These are phyloP conservation scores for Nymphalis io DNA, from an alignment of 1,140 invertebrate species.

Conservation along the genomic window DNA sequence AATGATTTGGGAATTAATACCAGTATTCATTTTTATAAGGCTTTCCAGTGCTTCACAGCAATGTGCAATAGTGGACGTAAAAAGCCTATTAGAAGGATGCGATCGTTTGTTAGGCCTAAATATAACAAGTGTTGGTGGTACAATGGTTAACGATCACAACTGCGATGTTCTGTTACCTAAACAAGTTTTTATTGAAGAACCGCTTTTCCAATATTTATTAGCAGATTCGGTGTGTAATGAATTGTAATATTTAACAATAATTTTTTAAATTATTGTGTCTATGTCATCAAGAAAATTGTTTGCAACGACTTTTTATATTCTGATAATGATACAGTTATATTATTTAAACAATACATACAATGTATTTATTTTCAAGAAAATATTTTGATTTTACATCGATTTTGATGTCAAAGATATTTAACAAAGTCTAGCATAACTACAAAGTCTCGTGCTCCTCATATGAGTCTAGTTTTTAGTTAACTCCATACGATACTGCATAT, in stretches of 20 bases:
- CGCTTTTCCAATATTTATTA: constrained; percentile 60
- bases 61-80: constrained; percentile 61
- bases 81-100: constrained; percentile 68
- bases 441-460: too few species aligned
- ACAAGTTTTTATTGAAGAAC: constrained; percentile 72
- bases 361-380: too few species aligned
- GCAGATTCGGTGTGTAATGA: constrained; percentile 70
- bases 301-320: too few species aligned
- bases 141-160: constrained; percentile 74
- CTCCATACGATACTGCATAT: too few species aligned
- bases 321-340: too few species aligned
- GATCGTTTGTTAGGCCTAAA: constrained; percentile 66
- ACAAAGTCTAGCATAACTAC: too few species aligned
- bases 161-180: constrained; percentile 75
- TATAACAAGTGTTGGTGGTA: constrained; percentile 68
- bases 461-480: too few species aligned
- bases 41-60: constrained; percentile 42
- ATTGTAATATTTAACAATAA: constrained; percentile 9
- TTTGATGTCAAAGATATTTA: too few species aligned
- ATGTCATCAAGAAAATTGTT: neutral
- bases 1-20: constrained; percentile 32
- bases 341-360: too few species aligned
- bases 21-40: constrained; percentile 31
- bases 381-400: too few species aligned
- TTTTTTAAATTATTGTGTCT: neutral